Evolutionary conservation across 2,113 vertebrate species (phyloP), one percentile per base, ranked within the genome.

Genomic region (Sapajus apella): DNA sequence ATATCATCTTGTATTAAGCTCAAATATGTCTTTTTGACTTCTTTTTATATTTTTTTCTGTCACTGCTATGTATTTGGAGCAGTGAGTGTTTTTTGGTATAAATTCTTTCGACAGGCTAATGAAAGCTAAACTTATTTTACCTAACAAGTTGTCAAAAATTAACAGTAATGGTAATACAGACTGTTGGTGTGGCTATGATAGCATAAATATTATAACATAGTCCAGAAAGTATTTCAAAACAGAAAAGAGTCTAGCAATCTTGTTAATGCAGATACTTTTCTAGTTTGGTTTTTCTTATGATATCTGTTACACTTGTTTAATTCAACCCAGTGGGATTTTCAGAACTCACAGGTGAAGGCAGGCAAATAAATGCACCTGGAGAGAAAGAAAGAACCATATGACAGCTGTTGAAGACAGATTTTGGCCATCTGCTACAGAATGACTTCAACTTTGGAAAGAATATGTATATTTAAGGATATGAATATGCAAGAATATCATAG

Each of bases 381-480:
- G 50, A 88, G 73, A 87, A 81, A 43, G 14, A 89, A 88, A 30
- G 18, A 47, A 37, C 18, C 45, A 64, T 89, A 66, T 47, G 61
- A 92, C 92, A 91, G 88, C 70, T 93, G 87, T 77, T 83, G 79
- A 79, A 88, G 25, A 88, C 61, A 96, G 70, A 84, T 84, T 88
- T 96, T n/a, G 70, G 66, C 92, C 87, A 97, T 79, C 91, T 95
- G 91, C 91, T 82, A 72, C 7, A 75, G 16, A 37, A 21, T 84
- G 27, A 91, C 17, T 91, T 91, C 32, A 77, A 61, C n/a, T 13
- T 56, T 40, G 40, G 37, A 8, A 47, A 87, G 61, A 88, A 64
- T 50, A 50, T 50, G 43, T 14, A 37, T 79, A 68, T 80, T 76
- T 61, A 20, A 94, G 27, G 73, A 77, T 82, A 21, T 80, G 27